Evolutionary conservation across 1,140 invertebrate genomes (phyloP).

Genomic region (Musca vetustissima): DNA sequence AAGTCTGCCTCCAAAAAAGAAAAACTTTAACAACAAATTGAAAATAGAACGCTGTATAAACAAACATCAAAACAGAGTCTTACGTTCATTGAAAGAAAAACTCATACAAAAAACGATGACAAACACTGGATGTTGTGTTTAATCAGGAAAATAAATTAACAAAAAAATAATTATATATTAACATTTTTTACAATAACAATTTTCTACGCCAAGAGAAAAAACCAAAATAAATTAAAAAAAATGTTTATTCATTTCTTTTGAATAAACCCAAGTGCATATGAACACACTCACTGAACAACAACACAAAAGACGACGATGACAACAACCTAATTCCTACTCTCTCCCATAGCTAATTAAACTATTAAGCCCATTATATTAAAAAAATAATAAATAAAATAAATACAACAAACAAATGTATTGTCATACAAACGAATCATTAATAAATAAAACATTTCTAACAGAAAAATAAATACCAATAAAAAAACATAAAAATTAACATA

Average conservation of each 20-base stretch:
- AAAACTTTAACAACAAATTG: no score
- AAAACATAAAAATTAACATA: background rate
- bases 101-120: background rate
- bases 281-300: background rate
- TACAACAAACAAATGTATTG: background rate
- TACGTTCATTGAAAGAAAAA: no score
- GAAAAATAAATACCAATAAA: background rate
- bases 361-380: conserved; percentile 12
- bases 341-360: conserved; percentile 17
- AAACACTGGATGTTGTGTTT: conserved; percentile 8
- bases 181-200: conserved; percentile 6
- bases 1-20: no score
- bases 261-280: background rate
- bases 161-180: background rate
- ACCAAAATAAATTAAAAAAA: background rate
- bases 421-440: conserved; percentile 3
- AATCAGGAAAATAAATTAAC: background rate
- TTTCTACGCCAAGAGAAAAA: background rate
- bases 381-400: conserved; percentile 1
- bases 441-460: background rate
- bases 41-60: no score
- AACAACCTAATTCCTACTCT: background rate
- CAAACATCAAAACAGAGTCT: no score
- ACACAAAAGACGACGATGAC: no score
- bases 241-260: background rate